Evolutionary conservation across 2,113 vertebrate genomes (phyloP), one percentile per base, ranked within the genome.

Genomic region (Ifrita kowaldi): DNA sequence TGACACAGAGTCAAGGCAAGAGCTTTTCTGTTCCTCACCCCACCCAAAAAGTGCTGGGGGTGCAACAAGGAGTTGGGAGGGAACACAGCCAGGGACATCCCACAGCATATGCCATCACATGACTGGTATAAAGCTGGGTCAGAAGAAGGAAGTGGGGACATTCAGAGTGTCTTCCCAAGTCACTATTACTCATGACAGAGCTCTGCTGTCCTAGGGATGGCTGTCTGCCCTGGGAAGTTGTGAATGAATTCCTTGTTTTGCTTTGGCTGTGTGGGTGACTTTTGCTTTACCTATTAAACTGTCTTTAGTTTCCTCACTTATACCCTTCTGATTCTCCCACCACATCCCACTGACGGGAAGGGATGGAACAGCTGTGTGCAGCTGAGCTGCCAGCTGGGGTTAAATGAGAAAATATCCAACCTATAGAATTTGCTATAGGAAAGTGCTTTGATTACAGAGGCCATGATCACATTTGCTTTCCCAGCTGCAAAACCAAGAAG

Each of bases 371-470:
- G 56, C 55, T 69, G 60, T 30, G 28, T 67, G 63, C 41, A 62
- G 27, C 47, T 77, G 63, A 82, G 46, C 39, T 67, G 59, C 4
- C 4, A 53, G 39, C 33, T 53, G 70, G 41, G 26, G 16, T 56
- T 70, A 63, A 70, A 56, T 6, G 30, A 56, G 35, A 84, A 90
- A 69, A 70, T 42, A 22, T 10, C 68, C 77, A 33, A 1, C 7
- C 32, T 6, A 1, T 0, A 3, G n/a, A 11, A 8, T 27, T 42
- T 67, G 69, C 60, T n/a, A 1, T 2, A 13, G 59, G 64, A 27
- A 89, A 56, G 18, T 2, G 7, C 21, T 60, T 52, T 18, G 30
- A 9, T 32, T 9, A 28, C 0, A 39, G 32, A 28, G 41, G 16
- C 41, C 18, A 0, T 1, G 18, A 20, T 10, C 16, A 41, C 19